Evolutionary conservation across 2,888 invertebrate species (phyloP), one percentile per base, ranked within the genome.

Genomic region (Nipponacmea schrenckii): DNA sequence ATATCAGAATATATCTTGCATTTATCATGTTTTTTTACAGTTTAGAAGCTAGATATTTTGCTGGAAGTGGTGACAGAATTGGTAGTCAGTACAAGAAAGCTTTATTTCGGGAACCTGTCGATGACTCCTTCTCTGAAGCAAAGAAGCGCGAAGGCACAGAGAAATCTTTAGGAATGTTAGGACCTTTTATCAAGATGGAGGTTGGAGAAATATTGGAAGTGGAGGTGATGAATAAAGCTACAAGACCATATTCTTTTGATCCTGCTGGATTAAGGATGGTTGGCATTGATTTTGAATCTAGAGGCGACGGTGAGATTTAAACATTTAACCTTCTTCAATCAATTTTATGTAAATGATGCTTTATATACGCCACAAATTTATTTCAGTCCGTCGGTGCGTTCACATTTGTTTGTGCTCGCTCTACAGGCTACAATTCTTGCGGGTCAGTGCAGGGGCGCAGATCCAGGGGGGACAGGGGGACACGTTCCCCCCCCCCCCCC

Each of bases 221-320:
- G 14, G 56, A 66, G 7, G 69, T 84, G 12, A 65, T 72, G 7
- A 84, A 84, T 74, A 71, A 73, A 62, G 75, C 79, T 17, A 71
- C 79, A 12, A 67, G 72, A 27, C 77, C 82, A 15, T 78, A 79
- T 39, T 83, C 83, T 12, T 74, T 83, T 12, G 74, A 73, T 50
- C 76, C 80, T 7, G 80, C 81, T 64, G 82, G 81, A 12, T 74
- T 79, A 24, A 56, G 56, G 14, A 56, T 56, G 56, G 56, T 56
- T 10, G 56, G 56, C 0, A 14, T 56, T 10, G 56, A 56, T 56
- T 56, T 56, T 24, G 24, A 17, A 10, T 24, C 20, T 10, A 56
- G 56, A 24, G 12, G 46, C 31, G 46, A 15, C n/a, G 27, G 56
- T 71, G 12, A 73, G 71, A 64, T 31, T 31, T 31, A 31, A 31